Evolutionary conservation across 2,797 vertebrate genomes (phyloP).

Genomic region (Uromys caudimaculatus): DNA sequence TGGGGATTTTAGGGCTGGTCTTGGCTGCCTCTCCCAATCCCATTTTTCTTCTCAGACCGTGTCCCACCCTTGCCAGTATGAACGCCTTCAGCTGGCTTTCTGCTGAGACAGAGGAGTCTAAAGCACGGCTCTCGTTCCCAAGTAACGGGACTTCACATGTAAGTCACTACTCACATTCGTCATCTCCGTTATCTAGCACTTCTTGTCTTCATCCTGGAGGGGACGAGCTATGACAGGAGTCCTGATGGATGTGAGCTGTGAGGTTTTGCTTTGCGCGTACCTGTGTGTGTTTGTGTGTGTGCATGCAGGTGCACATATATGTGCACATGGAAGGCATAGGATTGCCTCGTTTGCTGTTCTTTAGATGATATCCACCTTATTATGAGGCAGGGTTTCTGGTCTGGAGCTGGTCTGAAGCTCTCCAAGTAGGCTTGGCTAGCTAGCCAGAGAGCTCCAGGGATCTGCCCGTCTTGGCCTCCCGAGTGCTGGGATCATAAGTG

Average conservation of each 20-base stretch:
- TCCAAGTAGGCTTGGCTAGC: not conserved
- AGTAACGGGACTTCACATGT: not conserved
- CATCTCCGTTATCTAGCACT: not conserved
- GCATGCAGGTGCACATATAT: too few relatives aligned
- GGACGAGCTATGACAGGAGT: not conserved
- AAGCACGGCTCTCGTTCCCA: not conserved
- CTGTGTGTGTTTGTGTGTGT: too few relatives aligned
- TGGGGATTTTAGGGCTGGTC: constrained; percentile 33
- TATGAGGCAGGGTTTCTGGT: not conserved
- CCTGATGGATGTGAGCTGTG: not conserved
- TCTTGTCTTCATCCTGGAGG: not conserved
- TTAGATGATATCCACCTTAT: not conserved
- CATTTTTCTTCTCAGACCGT: not conserved
- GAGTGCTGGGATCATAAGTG: not conserved
- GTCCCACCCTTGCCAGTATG: not conserved
- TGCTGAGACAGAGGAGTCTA: not conserved
- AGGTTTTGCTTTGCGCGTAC: not conserved
- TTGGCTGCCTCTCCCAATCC: not conserved
- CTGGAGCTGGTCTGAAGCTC: not conserved
- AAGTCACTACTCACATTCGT: not conserved
- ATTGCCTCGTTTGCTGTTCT: not conserved
- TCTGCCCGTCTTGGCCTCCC: not conserved
- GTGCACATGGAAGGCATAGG: not conserved
- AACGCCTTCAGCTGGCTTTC: not conserved
- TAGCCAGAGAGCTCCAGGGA: not conserved